Percentiles rank a stretch among this genome's conserved stretches.
Evolutionary conservation across 2,888 invertebrate genomes (phyloP).

Genomic region (Harmothoe impar): DNA sequence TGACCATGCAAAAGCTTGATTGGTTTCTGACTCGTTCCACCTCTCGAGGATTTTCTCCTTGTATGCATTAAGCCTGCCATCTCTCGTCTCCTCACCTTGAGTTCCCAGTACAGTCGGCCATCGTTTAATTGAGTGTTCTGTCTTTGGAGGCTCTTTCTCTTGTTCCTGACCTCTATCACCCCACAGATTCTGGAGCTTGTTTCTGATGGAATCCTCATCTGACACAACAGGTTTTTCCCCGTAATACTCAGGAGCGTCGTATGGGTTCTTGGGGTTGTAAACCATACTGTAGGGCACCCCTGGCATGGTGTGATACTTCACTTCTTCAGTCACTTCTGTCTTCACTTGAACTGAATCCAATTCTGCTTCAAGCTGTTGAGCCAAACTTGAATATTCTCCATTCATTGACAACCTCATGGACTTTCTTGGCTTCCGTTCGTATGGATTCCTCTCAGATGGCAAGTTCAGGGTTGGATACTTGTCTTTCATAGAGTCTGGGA

Average conservation of each 20-base stretch:
- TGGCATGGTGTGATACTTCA: neutral
- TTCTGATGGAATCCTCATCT: neutral
- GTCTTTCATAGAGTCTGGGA: neutral
- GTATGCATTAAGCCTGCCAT: neutral
- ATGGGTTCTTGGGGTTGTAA: neutral
- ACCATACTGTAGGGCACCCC: neutral
- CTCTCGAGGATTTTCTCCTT: slow-evolving; percentile 4
- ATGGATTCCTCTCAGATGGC: neutral
- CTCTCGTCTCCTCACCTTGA: neutral
- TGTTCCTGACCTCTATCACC: neutral
- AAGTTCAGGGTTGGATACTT: neutral
- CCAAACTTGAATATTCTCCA: too few species aligned
- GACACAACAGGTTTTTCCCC: neutral
- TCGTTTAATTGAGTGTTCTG: too few species aligned
- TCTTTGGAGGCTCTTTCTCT: too few species aligned
- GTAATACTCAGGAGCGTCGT: neutral
- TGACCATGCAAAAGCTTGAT: neutral
- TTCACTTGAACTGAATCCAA: neutral
- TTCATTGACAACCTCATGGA: neutral
- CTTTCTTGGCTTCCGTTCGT: neutral
- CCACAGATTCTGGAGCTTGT: slow-evolving; percentile 24
- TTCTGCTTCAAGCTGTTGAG: too few species aligned
- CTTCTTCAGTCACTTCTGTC: neutral
- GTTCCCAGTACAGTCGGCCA: neutral
- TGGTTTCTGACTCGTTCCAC: neutral